Conservation (phyloP, 2,888 invertebrate species). For the Ennomos fuscantarius region DNA sequence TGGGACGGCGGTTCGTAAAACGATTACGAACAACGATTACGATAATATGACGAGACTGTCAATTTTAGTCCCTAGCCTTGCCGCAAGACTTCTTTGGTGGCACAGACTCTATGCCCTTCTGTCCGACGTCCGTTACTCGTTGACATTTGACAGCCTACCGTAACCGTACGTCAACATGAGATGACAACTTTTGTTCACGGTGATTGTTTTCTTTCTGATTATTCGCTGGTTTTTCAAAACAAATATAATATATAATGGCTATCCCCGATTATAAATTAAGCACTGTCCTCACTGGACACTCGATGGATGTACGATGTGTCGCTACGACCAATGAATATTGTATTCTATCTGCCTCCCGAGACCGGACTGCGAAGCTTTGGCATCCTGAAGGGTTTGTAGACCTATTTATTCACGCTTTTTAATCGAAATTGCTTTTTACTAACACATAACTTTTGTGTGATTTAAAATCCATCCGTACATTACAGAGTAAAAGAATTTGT, state of each 20-base stretch:
- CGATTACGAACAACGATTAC: too few species aligned
- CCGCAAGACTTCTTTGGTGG: too few species aligned
- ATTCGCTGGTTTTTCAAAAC: constrained; percentile 42
- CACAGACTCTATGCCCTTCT: too few species aligned
- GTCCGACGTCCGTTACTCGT: too few species aligned
- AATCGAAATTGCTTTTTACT: constrained; percentile 1
- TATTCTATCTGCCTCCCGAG: constrained; percentile 95
- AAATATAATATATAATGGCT: constrained; percentile 62
- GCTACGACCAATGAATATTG: constrained; percentile 87
- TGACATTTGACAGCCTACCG: constrained; percentile 21
- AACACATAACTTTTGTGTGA: constrained; percentile 1
- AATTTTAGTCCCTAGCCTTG: too few species aligned
- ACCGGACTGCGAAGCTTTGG: constrained; percentile 95
- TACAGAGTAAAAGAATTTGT: constrained; percentile 86
- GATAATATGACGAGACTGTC: too few species aligned
- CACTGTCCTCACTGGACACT: constrained; percentile 91
- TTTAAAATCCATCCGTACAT: constrained; percentile 27
- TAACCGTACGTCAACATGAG: constrained; percentile 52
- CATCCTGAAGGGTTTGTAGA: constrained; percentile 88
- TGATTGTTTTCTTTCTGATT: constrained; percentile 56
- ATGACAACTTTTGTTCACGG: constrained; percentile 66
- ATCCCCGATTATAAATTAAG: constrained; percentile 90
- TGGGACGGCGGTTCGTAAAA: too few species aligned
- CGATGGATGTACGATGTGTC: constrained; percentile 93
- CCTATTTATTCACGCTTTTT: constrained; percentile 8